Conservation (phyloP, 2,888 invertebrate genomes). For the Hecatera dysodea region DNA sequence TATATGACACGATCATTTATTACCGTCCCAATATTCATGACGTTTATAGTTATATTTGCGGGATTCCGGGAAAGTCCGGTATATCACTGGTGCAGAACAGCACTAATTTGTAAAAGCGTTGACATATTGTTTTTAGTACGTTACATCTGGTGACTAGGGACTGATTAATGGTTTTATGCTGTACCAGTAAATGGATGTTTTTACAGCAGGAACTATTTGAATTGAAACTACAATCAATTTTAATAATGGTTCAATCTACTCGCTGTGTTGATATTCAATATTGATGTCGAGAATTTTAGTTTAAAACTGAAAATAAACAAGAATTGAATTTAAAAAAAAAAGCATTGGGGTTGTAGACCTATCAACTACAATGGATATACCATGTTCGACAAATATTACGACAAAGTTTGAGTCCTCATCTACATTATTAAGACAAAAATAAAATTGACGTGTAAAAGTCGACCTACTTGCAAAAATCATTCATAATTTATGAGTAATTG, state of each 20-base stretch:
- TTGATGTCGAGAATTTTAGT: slow-evolving; percentile 9
- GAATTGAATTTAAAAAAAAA: too few species aligned
- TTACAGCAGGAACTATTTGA: slow-evolving; percentile 21
- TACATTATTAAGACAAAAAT: too few species aligned
- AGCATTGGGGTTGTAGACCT: background rate
- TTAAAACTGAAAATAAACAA: background rate
- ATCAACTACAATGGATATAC: background rate
- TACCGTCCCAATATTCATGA: slow-evolving; percentile 44
- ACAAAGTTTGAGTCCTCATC: too few species aligned
- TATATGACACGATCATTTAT: slow-evolving; percentile 60
- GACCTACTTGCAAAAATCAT: too few species aligned
- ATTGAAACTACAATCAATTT: slow-evolving; percentile 45
- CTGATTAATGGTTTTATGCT: slow-evolving; percentile 53
- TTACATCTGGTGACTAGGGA: slow-evolving; percentile 32
- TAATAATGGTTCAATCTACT: slow-evolving; percentile 37
- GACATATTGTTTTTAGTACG: slow-evolving; percentile 54
- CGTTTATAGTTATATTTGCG: slow-evolving; percentile 25
- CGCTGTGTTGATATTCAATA: slow-evolving; percentile 4
- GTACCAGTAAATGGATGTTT: slow-evolving; percentile 23
- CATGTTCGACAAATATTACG: too few species aligned
- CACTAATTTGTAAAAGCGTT: slow-evolving; percentile 61
- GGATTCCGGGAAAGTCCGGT: slow-evolving; percentile 37
- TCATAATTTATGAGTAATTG: too few species aligned
- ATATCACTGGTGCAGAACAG: slow-evolving; percentile 33
- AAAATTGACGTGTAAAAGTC: too few species aligned